These are phyloP conservation scores for Drosophila pseudoananassae DNA, from an alignment of 1,140 invertebrate genomes.

Conservation along the genomic window DNA sequence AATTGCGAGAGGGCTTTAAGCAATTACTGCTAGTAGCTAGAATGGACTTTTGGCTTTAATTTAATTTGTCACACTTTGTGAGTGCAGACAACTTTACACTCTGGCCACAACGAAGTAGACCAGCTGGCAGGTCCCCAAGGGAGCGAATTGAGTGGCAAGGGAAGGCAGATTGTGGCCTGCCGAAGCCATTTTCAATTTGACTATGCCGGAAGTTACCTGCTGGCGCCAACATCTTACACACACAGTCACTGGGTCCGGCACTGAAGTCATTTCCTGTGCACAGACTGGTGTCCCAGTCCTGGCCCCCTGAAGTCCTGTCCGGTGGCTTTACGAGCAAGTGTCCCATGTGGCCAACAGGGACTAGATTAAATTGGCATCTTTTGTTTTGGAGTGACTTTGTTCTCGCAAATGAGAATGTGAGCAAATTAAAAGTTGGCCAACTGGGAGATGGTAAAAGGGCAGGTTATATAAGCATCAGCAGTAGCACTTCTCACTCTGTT, in stretches of 20 bases:
- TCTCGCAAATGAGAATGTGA: conserved; percentile 72
- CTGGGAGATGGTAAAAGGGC: conserved; percentile 13
- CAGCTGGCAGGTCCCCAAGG: conserved; percentile 52
- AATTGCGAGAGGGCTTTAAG: conserved; percentile 77
- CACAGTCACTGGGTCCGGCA: conserved; percentile 36
- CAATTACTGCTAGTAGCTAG: conserved; percentile 70
- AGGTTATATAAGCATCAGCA: conserved; percentile 9
- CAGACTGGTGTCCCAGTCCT: conserved; percentile 13
- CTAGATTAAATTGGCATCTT: conserved; percentile 84
- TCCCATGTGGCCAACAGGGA: conserved; percentile 80
- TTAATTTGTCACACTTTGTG: conserved; percentile 84
- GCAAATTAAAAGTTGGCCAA: conserved; percentile 77
- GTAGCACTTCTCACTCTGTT: background rate
- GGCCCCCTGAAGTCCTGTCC: conserved; percentile 31
- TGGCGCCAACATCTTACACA: conserved; percentile 65
- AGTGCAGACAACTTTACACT: conserved; percentile 79
- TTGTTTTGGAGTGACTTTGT: conserved; percentile 81
- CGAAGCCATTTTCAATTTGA: conserved; percentile 78
- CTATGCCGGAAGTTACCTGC: conserved; percentile 83
- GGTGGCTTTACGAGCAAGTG: conserved; percentile 72
- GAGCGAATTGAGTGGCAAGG: background rate
- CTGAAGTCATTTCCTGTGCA: conserved; percentile 79
- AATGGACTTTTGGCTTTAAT: conserved; percentile 79
- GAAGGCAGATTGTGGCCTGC: conserved; percentile 18
- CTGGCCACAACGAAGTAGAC: conserved; percentile 73